Base-by-base conservation (phyloP, 2,797 vertebrate species). In the Apogon hyalosoma region DNA sequence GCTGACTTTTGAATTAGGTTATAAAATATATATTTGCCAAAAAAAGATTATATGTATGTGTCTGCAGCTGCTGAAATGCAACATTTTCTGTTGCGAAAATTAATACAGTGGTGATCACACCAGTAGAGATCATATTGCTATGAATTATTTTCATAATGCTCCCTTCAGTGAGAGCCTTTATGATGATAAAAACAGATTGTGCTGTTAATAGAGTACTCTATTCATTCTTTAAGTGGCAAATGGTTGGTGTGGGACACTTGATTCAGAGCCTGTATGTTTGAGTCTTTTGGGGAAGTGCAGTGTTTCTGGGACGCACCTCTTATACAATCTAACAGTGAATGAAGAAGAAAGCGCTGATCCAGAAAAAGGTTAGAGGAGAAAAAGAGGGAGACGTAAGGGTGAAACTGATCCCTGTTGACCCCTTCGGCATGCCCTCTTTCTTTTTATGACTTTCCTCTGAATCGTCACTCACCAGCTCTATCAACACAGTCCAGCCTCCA, bases 381-480 rank as follows among this genome's bases (percentile, higher is more conserved):
- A 62, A 71, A 69, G 67, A 75, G 79, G 75, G 69, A 84, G 79
- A 87, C 72, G 49, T 86, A 85, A 83, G 73, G 78, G 80, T 78
- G 86, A 87, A 92, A 92, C 88, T 83, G 90, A 93, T 91, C 89
- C 88, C 89, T 85, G 86, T 88, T 91, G 90, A 92, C 86, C 89
- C 69, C 85, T 89, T 83, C 58, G 80, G 86, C 87, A 88, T 87
- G 90, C 86, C 84, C 90, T 88, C 86, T 90, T 85, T 91, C 85
- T 91, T 87, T 90, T 92, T 93, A 90, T 91, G 88, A 92, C 88
- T 91, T 90, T 90, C 88, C 80, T 90, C 83, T 76, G 80, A 87
- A 92, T 92, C 81, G 80, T 90, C 88, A 90, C 81, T 90, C 89
- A 91, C 61, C 88, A 88, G 79, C 82, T 89, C 88, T 79, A 91